Evolutionary conservation across 2,888 invertebrate genomes (phyloP).

Genomic region (Flexamia atlantica): DNA sequence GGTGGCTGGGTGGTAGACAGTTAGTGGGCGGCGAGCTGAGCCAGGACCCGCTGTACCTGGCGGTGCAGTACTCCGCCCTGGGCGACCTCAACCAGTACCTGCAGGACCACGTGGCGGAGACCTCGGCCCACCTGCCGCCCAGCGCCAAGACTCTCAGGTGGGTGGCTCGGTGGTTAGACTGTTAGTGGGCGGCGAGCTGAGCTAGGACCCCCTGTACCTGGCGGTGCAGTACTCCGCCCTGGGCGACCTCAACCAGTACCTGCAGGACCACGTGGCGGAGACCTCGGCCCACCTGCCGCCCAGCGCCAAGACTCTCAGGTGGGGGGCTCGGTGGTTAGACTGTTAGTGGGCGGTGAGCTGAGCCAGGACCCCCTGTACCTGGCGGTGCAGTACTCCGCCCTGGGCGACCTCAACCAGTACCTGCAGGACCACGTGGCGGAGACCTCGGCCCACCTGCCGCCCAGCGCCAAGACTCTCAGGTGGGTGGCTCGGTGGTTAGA

Average conservation of each 20-base stretch:
- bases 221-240: conserved; percentile 91
- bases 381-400: conserved; percentile 90
- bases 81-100: conserved; percentile 91
- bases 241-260: conserved; percentile 90
- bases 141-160: conserved; percentile 85
- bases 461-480: conserved; percentile 84
- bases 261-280: conserved; percentile 86
- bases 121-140: conserved; percentile 79
- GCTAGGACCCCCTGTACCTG: conserved; percentile 87
- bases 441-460: conserved; percentile 80
- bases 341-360: conserved; percentile 87
- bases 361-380: conserved; percentile 87
- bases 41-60: conserved; percentile 87
- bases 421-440: conserved; percentile 86
- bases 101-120: conserved; percentile 85
- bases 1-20: no score
- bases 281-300: conserved; percentile 80
- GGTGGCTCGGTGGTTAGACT: no score
- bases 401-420: conserved; percentile 90
- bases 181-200: conserved; percentile 86
- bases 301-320: conserved; percentile 85
- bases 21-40: conserved; percentile 87
- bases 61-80: conserved; percentile 90
- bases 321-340: conserved; percentile 85
- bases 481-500: no score